Conservation (phyloP, 1,140 invertebrate genomes). For the Plutomurus gul region DNA sequence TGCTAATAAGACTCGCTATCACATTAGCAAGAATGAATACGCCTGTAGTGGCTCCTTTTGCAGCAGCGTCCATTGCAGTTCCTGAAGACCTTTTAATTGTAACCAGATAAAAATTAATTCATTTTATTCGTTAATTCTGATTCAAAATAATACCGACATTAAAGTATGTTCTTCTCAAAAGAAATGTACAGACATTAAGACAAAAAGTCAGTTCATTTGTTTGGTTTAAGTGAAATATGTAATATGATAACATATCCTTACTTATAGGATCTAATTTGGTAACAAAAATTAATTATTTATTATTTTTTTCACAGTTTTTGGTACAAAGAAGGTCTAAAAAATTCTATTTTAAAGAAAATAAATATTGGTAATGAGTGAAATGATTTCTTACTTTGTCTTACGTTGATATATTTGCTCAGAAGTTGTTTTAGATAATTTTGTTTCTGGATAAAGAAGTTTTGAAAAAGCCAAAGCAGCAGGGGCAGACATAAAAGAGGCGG, state of each 20-base stretch:
- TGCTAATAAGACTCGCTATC: conserved; percentile 86
- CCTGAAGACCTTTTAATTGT: conserved; percentile 81
- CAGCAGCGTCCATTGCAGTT: conserved; percentile 84
- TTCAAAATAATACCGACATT: too few relatives aligned
- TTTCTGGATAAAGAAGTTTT: conserved; percentile 92
- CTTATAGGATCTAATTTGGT: too few relatives aligned
- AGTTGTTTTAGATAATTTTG: conserved; percentile 72
- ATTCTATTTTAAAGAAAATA: too few relatives aligned
- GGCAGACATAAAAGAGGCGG: conserved; percentile 93
- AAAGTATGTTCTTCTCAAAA: too few relatives aligned
- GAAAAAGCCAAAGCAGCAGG: conserved; percentile 79
- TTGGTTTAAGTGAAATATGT: too few relatives aligned
- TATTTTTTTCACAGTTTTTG: too few relatives aligned
- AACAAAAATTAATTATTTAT: too few relatives aligned
- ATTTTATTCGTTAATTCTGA: background rate
- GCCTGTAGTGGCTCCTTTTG: conserved; percentile 74
- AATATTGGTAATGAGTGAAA: background rate
- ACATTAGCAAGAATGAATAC: conserved; percentile 77
- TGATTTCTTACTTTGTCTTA: conserved; percentile 55
- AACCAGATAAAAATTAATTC: too few relatives aligned
- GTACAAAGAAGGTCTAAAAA: too few relatives aligned
- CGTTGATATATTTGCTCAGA: conserved; percentile 58
- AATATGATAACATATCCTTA: too few relatives aligned
- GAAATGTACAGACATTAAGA: too few relatives aligned
- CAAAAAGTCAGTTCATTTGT: too few relatives aligned